phyloP scores from a whole-genome alignment of 1,140 invertebrate species.

The Vollenhovia emeryi region DNA sequence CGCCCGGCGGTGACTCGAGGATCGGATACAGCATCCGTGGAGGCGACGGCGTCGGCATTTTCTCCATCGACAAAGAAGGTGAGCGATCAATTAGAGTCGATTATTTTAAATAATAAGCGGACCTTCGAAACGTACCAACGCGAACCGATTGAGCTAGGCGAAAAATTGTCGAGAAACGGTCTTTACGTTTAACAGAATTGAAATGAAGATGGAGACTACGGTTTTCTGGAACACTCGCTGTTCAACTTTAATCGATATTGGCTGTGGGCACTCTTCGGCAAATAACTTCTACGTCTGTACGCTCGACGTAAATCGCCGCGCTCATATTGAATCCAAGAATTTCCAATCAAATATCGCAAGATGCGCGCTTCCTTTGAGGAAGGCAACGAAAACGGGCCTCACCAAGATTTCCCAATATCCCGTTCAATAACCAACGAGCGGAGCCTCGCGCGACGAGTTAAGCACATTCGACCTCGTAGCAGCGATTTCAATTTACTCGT shows the following conservation, averaged over 20 bases:
- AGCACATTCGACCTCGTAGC: conserved; percentile 6
- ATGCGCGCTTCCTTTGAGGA: conserved; percentile 34
- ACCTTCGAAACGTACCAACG: background rate
- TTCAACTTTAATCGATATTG: conserved; percentile 43
- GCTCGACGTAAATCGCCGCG: conserved; percentile 34
- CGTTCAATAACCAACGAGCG: conserved; percentile 24
- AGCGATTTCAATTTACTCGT: conserved; percentile 32
- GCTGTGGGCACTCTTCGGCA: background rate
- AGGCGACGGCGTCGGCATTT: conserved; percentile 96
- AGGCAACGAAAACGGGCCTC: conserved; percentile 1
- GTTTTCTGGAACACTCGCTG: background rate
- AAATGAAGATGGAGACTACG: background rate
- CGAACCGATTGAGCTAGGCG: background rate
- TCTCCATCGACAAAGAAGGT: conserved; percentile 96
- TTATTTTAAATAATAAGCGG: background rate
- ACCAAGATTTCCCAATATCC: conserved; percentile 39
- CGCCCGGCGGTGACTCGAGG: conserved; percentile 90
- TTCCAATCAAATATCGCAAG: conserved; percentile 55
- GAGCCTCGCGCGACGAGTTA: conserved; percentile 6
- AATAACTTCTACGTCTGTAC: conserved; percentile 33
- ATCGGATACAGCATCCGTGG: conserved; percentile 95
- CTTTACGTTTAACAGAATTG: background rate
- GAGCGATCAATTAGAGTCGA: conserved; percentile 74
- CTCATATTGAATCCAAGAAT: conserved; percentile 57
- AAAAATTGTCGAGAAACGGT: background rate